Conservation (phyloP, 23 tunicate species). For the Styela plicata region DNA sequence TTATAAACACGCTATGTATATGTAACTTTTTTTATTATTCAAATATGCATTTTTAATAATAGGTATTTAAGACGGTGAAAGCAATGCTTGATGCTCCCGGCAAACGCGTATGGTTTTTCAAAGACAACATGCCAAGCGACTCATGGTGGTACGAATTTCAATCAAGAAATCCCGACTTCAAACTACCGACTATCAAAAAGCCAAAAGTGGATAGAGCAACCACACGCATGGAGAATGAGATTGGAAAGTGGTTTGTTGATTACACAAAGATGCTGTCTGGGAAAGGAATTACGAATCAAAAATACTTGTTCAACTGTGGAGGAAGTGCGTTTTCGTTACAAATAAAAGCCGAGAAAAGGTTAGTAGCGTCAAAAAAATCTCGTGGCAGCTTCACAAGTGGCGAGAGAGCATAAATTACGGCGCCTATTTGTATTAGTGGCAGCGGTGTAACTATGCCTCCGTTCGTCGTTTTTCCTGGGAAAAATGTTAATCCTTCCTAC, state of each 20-base stretch:
- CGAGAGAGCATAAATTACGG: background rate
- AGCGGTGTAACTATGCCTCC: constrained; percentile 14
- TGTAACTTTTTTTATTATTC: too few species aligned
- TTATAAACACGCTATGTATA: too few species aligned
- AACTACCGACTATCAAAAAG: background rate
- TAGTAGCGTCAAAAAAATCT: background rate
- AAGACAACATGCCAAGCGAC: constrained; percentile 13
- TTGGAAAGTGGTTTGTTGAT: background rate
- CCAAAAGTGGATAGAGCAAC: background rate
- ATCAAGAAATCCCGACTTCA: background rate
- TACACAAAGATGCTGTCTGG: background rate
- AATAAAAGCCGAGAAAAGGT: background rate
- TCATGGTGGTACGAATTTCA: constrained; percentile 27
- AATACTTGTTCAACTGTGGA: background rate
- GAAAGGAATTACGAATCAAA: background rate
- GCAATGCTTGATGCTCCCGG: constrained; percentile 4
- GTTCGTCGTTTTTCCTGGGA: constrained; percentile 21
- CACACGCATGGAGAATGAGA: background rate
- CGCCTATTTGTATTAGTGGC: constrained; percentile 1
- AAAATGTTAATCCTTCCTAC: constrained; percentile 13
- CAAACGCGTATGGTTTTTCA: background rate
- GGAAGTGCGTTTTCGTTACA: background rate
- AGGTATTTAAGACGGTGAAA: background rate
- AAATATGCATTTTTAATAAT: too few species aligned
- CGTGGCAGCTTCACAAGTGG: background rate